Evolutionary conservation across 2,888 invertebrate genomes (phyloP).

Genomic region (Osedax frankpressi): DNA sequence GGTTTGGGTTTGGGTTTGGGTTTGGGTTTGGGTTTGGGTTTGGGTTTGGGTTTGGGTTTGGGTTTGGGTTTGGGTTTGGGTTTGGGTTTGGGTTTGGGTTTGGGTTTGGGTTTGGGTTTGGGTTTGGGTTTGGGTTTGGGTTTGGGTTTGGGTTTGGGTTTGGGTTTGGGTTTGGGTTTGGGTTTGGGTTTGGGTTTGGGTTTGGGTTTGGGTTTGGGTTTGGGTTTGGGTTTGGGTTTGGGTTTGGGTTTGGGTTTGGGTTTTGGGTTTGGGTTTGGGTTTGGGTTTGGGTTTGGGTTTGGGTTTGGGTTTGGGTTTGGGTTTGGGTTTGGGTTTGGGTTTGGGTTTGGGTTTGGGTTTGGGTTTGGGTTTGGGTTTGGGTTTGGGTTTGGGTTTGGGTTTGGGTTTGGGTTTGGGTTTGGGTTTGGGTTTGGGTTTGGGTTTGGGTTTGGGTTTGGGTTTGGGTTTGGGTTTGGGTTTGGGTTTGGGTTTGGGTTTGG

Average conservation of each 20-base stretch:
- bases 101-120: background rate
- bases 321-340: constrained; percentile 26
- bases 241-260: background rate
- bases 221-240: background rate
- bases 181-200: background rate
- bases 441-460: constrained; percentile 27
- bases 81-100: background rate
- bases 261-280: constrained; percentile 6
- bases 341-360: constrained; percentile 27
- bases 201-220: background rate
- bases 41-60: background rate
- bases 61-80: background rate
- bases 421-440: constrained; percentile 11
- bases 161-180: background rate
- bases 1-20: background rate
- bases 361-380: constrained; percentile 29
- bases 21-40: background rate
- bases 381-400: constrained; percentile 30
- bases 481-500: constrained; percentile 30
- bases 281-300: constrained; percentile 28
- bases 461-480: constrained; percentile 30
- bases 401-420: constrained; percentile 18
- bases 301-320: constrained; percentile 29
- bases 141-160: background rate
- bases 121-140: background rate